Base-by-base conservation (phyloP, 2,888 invertebrate genomes). In the Dicyrtomina minuta region DNA sequence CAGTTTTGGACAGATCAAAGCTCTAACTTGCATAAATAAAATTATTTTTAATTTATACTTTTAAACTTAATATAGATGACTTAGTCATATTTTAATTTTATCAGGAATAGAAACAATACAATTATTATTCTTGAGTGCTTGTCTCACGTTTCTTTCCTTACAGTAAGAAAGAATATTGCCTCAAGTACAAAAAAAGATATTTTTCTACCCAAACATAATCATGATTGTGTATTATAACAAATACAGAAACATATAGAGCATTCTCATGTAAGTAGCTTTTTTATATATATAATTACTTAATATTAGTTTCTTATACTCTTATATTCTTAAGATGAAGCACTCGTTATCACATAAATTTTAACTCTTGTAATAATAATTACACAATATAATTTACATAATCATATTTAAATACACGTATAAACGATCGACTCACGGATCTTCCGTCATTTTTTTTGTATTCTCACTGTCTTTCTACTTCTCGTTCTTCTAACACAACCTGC, bases 1-100 rank as follows among this genome's bases (percentile, higher is more conserved):
- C 33, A 33, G 3, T 33, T 33, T 24, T 51, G 51, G 51, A 51
- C 51, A 51, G 51, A 51, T 22, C 24, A 20, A 51, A 51, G 51
- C 51, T 51, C 51, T 51, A 51, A 51, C 15, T 24, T 20, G 51
- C 51, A 51, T 17, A 17, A 22, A 46, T 46, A 46, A n/a, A n/a
- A 33, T 33, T 33, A 33, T 33, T 33, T 5, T 8, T 46, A 46
- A 51, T 17, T n/a, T 22, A 51, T 51, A 24, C n/a, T 33, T 33
- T 33, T 33, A 33, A 33, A n/a, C n/a, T n/a, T n/a, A n/a, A n/a
- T n/a, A n/a, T n/a, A n/a, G n/a, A n/a, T n/a, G n/a, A n/a, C n/a
- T n/a, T n/a, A n/a, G n/a, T n/a, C n/a, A n/a, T n/a, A n/a, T 33
- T 33, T 33, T 8, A 33, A 33, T 33, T 33, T 33, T 33, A 12